Base-by-base conservation (phyloP, 2,888 invertebrate species). In the Siphlonurus alternatus region DNA sequence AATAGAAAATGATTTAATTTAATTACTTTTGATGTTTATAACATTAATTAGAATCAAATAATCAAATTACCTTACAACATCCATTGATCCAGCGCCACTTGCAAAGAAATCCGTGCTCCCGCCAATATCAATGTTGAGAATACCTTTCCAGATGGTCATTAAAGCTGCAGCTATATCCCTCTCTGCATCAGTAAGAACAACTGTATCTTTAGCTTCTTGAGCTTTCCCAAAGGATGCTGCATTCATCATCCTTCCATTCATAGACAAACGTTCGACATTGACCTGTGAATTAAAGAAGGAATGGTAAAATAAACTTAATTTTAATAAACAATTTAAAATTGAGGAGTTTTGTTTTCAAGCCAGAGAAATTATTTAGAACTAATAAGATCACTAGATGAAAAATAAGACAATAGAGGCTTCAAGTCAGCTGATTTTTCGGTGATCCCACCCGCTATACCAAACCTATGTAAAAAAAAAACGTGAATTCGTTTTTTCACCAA, bases 11-110 rank as follows among this genome's bases (percentile, higher is more conserved):
- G 23, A 61, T 25, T 23, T 25, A 20, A 63, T 53, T 18, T n/a
- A n/a, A n/a, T n/a, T n/a, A n/a, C n/a, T n/a, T n/a, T n/a, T n/a
- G n/a, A n/a, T n/a, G n/a, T n/a, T n/a, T n/a, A n/a, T n/a, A n/a
- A n/a, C n/a, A n/a, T n/a, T n/a, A n/a, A n/a, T n/a, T n/a, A n/a
- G n/a, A n/a, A n/a, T 61, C 2, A 2, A 18, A 19, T 25, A 18
- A 25, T n/a, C 38, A 20, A 59, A 63, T 68, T 70, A 81, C 78
- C 84, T 79, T 0, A 96, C 94, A 1, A 97, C 95, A 74, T 98
- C 97, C 93, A 98, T 97, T 5, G 96, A 96, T 0, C 93, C 93
- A n/a, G 93, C 97, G 15, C 97, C 97, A n/a, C 84, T 84, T 1
- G 83, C 84, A 76, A 98, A 97, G 78, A 98, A 97, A 73, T 97